phyloP scores from a whole-genome alignment of 2,888 invertebrate species.

The Hedychridium roseum region DNA sequence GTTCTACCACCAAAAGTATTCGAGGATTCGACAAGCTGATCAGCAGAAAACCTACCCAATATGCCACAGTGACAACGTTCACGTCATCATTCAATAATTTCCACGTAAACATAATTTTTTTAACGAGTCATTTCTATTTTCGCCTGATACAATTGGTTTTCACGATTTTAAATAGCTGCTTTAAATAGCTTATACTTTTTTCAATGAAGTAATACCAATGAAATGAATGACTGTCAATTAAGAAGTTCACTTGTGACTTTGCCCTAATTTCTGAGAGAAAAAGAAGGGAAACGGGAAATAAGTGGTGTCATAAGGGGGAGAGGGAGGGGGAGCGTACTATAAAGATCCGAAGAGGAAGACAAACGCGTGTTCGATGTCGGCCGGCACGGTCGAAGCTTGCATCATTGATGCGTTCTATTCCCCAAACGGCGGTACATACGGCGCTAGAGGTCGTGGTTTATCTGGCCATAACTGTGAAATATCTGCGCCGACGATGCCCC shows the following conservation, averaged over 20 bases:
- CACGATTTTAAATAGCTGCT: too few relatives aligned
- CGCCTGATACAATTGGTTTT: too few relatives aligned
- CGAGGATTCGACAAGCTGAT: conserved; percentile 58
- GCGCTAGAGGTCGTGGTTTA: conserved; percentile 57
- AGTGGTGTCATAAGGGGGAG: too few relatives aligned
- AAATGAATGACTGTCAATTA: too few relatives aligned
- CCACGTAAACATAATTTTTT: too few relatives aligned
- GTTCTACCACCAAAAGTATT: conserved; percentile 36
- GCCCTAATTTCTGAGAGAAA: too few relatives aligned
- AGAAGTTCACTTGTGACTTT: too few relatives aligned
- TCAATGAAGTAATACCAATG: too few relatives aligned
- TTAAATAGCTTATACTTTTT: too few relatives aligned
- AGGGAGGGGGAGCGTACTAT: conserved; percentile 53
- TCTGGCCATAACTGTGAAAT: conserved; percentile 60
- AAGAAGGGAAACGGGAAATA: conserved; percentile 16
- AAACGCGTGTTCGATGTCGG: conserved; percentile 55
- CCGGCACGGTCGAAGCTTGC: conserved; percentile 47
- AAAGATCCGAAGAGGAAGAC: conserved; percentile 60
- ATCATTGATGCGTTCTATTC: conserved; percentile 61
- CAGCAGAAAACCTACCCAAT: conserved; percentile 59
- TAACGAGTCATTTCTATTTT: too few relatives aligned
- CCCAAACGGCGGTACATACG: conserved; percentile 55
- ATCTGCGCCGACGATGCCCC: conserved; percentile 43
- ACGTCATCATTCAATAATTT: too few relatives aligned
- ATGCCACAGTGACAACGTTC: too few relatives aligned